A percentile compares a stretch with the other conserved stretches of the same genome.
phyloP scores from a whole-genome alignment of 2,888 invertebrate genomes.

The Caenorhabditis doughertyi region DNA sequence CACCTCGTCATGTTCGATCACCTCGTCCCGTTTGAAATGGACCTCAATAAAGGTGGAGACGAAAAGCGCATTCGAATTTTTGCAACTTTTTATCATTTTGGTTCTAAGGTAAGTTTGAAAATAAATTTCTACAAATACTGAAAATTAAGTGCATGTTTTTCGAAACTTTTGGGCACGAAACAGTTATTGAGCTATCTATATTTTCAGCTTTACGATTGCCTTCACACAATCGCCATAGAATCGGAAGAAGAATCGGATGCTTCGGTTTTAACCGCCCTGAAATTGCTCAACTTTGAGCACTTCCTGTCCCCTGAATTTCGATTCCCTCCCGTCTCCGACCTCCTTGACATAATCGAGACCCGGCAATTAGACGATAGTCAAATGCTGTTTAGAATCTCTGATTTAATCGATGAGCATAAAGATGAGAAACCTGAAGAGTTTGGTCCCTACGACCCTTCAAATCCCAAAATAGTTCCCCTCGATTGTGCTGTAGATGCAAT shows the following conservation, averaged over 20 bases:
- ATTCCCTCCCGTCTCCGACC: slow-evolving; percentile 35
- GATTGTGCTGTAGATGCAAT: slow-evolving; percentile 97
- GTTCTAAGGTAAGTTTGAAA: slow-evolving; percentile 28
- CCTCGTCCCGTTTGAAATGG: slow-evolving; percentile 42
- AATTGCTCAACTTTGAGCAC: slow-evolving; percentile 34
- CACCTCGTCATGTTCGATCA: slow-evolving; percentile 46
- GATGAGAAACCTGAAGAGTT: slow-evolving; percentile 10
- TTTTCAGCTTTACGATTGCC: slow-evolving; percentile 44
- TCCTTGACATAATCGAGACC: slow-evolving; percentile 44
- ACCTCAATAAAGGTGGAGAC: slow-evolving; percentile 16
- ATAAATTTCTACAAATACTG: neutral
- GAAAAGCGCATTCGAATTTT: slow-evolving; percentile 25
- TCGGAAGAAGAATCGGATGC: slow-evolving; percentile 12
- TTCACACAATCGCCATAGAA: slow-evolving; percentile 27
- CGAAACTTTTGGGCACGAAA: too few species aligned
- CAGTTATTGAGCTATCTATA: too few species aligned
- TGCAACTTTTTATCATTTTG: slow-evolving; percentile 38
- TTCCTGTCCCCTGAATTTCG: slow-evolving; percentile 2
- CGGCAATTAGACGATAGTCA: slow-evolving; percentile 32
- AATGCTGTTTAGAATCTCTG: slow-evolving; percentile 37
- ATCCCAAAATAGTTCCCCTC: slow-evolving; percentile 55
- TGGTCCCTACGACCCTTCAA: slow-evolving; percentile 12
- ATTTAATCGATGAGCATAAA: slow-evolving; percentile 9
- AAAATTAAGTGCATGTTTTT: neutral
- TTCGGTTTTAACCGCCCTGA: slow-evolving; percentile 1